phyloP scores from a whole-genome alignment of 2,113 vertebrate genomes.

The Ardeotis arabs region DNA sequence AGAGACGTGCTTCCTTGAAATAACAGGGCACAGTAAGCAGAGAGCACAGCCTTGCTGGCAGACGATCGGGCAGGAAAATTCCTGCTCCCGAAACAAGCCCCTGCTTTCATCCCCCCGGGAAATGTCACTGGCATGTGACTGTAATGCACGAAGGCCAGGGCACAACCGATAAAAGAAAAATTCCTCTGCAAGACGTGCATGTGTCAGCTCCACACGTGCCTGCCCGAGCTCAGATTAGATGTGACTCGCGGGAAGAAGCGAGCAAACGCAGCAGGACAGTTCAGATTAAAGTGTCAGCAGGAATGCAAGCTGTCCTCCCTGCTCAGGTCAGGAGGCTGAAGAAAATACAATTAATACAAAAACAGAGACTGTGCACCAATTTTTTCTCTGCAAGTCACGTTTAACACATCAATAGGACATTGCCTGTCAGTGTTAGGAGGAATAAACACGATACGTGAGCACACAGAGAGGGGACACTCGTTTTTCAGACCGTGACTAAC shows the following conservation, averaged over 20 bases:
- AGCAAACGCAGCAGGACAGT: background rate
- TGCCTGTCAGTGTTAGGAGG: background rate
- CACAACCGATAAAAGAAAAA: background rate
- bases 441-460: accelerated
- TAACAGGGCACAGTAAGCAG: background rate
- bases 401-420: background rate
- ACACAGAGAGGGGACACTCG: background rate
- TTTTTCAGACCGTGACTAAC: background rate
- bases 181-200: background rate
- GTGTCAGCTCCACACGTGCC: conserved; percentile 5
- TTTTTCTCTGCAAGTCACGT: accelerated
- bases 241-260: background rate
- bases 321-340: background rate
- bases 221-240: background rate
- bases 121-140: background rate
- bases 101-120: background rate
- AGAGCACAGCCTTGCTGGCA: background rate
- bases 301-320: background rate
- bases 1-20: background rate
- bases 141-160: background rate
- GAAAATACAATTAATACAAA: background rate
- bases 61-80: background rate
- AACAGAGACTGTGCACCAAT: accelerated
- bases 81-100: background rate
- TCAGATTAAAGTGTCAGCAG: background rate